phyloP scores from a whole-genome alignment of 1,140 invertebrate genomes.

The Whitmania pigra region DNA sequence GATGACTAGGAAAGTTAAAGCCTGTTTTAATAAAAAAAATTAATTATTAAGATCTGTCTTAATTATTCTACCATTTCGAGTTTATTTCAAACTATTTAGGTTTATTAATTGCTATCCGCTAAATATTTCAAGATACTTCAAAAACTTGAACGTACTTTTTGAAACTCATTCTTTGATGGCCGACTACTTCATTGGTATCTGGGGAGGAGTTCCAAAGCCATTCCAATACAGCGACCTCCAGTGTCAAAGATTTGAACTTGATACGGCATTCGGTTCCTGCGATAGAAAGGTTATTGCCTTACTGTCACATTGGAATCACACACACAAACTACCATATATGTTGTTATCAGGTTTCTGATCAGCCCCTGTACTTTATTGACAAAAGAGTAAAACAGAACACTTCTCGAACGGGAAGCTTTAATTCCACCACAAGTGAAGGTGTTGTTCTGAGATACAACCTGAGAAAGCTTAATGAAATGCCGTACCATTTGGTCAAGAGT shows the following conservation, averaged over 20 bases:
- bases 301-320: background rate
- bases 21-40: too few relatives aligned
- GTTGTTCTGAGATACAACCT: slow-evolving; percentile 47
- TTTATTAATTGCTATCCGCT: slow-evolving; percentile 47
- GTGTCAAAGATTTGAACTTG: slow-evolving; percentile 56
- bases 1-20: too few relatives aligned
- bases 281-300: slow-evolving; percentile 58
- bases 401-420: too few relatives aligned
- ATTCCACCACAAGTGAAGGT: too few relatives aligned
- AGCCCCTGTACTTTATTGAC: slow-evolving; percentile 80
- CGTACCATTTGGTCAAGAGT: slow-evolving; percentile 67
- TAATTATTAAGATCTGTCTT: too few relatives aligned
- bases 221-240: slow-evolving; percentile 96
- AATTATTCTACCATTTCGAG: too few relatives aligned
- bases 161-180: slow-evolving; percentile 95
- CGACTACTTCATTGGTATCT: slow-evolving; percentile 79
- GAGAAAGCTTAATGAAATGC: slow-evolving; percentile 58
- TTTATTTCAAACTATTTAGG: background rate
- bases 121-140: slow-evolving; percentile 62
- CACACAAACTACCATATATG: background rate
- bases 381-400: slow-evolving; percentile 57
- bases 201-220: slow-evolving; percentile 71
- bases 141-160: slow-evolving; percentile 86
- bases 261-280: slow-evolving; percentile 78
- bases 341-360: slow-evolving; percentile 58